Base-by-base conservation (phyloP, 1,140 invertebrate genomes). In the Semibalanus balanoides region DNA sequence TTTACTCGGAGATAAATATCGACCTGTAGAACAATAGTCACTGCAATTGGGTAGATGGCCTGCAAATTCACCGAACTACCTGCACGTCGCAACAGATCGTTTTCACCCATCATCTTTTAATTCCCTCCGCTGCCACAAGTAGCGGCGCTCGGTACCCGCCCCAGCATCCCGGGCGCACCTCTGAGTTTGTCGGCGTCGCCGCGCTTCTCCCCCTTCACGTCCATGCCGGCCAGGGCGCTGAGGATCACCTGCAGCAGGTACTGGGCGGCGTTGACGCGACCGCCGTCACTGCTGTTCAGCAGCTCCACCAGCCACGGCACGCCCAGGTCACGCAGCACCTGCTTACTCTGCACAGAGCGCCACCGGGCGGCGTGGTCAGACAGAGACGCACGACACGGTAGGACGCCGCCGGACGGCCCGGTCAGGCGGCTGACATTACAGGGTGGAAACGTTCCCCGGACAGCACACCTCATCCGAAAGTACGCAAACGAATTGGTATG, bases 291-390 rank as follows among this genome's bases (percentile, higher is more conserved):
- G 76, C 89, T 89, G 79, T 94, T 92, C 30, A 95, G 87, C 71
- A 94, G 88, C 82, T 94, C 92, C 73, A 96, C 83, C 77, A 92
- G 88, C 90, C 92, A 95, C 17, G 93, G 92, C 17, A 96, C 86
- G 27, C 93, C 94, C 73, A 94, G 85, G 74, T 89, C 87, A 77
- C 86, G 85, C 3, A 96, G 82, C 0, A 95, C 85, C 64, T 81
- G 83, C 79, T 88, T 88, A 0, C 91, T 91, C 78, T 79, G 77
- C 0, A 22, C 27, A 30, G 71, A 31, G 74, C 3, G 28, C 22
- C 69, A 70, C 3, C 25, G n/a, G 3, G 3, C 7, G 7, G 7
- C 22, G n/a, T 70, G 25, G n/a, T 70, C 69, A 70, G n/a, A 7
- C 69, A n/a, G n/a, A n/a, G n/a, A n/a, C n/a, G n/a, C n/a, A n/a